Evolutionary conservation across 2,113 vertebrate species (phyloP), one percentile per base, ranked within the genome.

Genomic region (Rhea pennata): DNA sequence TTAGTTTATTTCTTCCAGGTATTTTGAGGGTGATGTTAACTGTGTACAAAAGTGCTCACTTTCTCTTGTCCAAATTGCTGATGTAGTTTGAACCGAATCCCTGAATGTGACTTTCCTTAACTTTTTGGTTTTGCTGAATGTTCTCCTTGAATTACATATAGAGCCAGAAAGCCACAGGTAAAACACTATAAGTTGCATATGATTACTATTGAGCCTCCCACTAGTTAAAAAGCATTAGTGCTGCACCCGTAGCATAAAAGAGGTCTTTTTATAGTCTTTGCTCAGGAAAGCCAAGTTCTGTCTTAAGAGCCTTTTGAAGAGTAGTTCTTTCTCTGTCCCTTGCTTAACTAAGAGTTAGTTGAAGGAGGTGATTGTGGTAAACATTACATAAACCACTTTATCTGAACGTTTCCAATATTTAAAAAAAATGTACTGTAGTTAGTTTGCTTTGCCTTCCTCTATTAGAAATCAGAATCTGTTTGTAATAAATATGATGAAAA

Each of bases 1-100:
- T 66, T 74, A 42, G 54, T 80, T 91, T 93, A 46, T 83, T 88
- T 40, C 77, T 96, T 95, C 46, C n/a, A 75, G 50, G 21, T 91
- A 23, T 80, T 64, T 58, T 50, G 70, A 62, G 27, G 20, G 48
- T 86, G 40, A 46, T 50, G 8, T 54, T 81, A 71, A 62, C 59
- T 66, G 9, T 77, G 22, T 73, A 39, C 31, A 62, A 23, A 90
- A 76, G 42, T 31, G 9, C 56, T 88, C 12, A 16, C 19, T 88
- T 93, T 66, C 59, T 91, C 4, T 61, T 71, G 5, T 67, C 58
- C 73, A 65, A 46, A 42, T 90, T 94, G 42, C 56, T 86, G 83
- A 66, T 92, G n/a, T 14, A 67, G 22, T 86, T 88, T 89, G 66
- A 87, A 79, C 67, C 85, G 17, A 75, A 56, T 75, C 85, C 31